A percentile compares a stretch with the other conserved stretches of the same genome.
phyloP scores from a whole-genome alignment of 2,113 vertebrate species.

The Polyodon spathula region DNA sequence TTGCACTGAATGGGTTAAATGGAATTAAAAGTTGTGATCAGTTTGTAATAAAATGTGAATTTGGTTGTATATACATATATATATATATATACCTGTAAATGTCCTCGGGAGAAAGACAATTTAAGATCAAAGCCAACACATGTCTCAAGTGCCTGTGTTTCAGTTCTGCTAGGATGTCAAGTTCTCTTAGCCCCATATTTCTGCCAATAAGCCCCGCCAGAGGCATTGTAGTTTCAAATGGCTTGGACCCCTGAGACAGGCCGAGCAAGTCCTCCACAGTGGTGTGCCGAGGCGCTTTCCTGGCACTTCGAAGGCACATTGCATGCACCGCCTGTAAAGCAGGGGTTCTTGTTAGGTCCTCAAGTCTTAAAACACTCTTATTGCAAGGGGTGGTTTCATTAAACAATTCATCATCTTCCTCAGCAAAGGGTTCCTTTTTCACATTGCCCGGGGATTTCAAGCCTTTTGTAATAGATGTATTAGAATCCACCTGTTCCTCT shows the following conservation, averaged over 20 bases:
- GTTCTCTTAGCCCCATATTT: slow-evolving; percentile 83
- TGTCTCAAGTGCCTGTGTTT: slow-evolving; percentile 77
- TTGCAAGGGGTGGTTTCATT: slow-evolving; percentile 30
- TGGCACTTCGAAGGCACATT: slow-evolving; percentile 61
- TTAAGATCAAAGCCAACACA: slow-evolving; percentile 67
- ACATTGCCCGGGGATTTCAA: slow-evolving; percentile 23
- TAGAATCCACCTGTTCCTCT: slow-evolving; percentile 61
- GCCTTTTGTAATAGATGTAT: slow-evolving; percentile 19
- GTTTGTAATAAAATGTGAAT: too few relatives aligned
- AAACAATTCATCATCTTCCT: slow-evolving; percentile 45
- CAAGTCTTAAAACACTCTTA: slow-evolving; percentile 31
- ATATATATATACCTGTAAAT: slow-evolving; percentile 67
- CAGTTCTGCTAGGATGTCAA: slow-evolving; percentile 84
- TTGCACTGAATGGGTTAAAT: too few relatives aligned
- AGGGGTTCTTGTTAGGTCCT: slow-evolving; percentile 73
- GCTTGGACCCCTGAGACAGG: slow-evolving; percentile 34
- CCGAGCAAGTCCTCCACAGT: slow-evolving; percentile 46
- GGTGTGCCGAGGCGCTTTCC: slow-evolving; percentile 48
- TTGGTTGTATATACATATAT: too few relatives aligned
- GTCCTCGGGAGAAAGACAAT: slow-evolving; percentile 60
- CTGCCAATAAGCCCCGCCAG: slow-evolving; percentile 85
- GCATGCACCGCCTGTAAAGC: slow-evolving; percentile 74
- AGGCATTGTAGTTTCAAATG: slow-evolving; percentile 44
- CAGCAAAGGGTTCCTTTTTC: slow-evolving; percentile 16
- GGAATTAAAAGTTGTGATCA: too few relatives aligned